These are phyloP conservation scores for Plemyria rubiginata DNA, from an alignment of 2,888 invertebrate genomes.

Conservation along the genomic window DNA sequence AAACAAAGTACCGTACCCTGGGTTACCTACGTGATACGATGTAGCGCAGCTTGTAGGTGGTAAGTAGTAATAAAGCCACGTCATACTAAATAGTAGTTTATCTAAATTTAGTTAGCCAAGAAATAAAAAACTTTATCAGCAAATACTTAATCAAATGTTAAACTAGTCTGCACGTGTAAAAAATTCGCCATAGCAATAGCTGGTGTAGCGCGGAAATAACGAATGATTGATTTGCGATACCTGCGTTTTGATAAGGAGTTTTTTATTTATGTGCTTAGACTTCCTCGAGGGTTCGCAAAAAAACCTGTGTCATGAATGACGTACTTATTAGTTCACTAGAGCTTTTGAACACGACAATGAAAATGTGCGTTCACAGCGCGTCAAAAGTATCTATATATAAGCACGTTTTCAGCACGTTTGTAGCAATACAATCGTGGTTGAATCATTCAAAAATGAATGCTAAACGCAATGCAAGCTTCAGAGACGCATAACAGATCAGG, in stretches of 20 bases:
- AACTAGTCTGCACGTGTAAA: slow-evolving; percentile 32
- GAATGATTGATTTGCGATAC: slow-evolving; percentile 37
- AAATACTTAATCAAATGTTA: slow-evolving; percentile 16
- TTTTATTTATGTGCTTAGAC: slow-evolving; percentile 11
- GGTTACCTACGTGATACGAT: slow-evolving; percentile 1
- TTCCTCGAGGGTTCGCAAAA: slow-evolving; percentile 21
- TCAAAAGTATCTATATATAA: too few species aligned
- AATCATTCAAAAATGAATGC: too few species aligned
- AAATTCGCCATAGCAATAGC: slow-evolving; percentile 31
- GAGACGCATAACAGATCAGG: too few species aligned
- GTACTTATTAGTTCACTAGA: too few species aligned
- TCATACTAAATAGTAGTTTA: slow-evolving; percentile 4
- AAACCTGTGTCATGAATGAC: slow-evolving; percentile 10
- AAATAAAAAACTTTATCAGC: slow-evolving; percentile 21
- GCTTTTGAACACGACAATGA: too few species aligned
- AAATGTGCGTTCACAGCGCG: too few species aligned
- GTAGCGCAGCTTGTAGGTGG: background rate
- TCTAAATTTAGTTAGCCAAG: slow-evolving; percentile 9
- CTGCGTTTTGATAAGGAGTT: slow-evolving; percentile 13
- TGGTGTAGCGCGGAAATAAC: slow-evolving; percentile 35
- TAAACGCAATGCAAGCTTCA: too few species aligned
- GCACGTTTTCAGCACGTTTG: too few species aligned
- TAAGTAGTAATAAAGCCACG: slow-evolving; percentile 1
- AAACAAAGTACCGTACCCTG: background rate
- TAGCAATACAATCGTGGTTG: too few species aligned